Percentiles rank a stretch among this genome's conserved stretches.
Evolutionary conservation across 1,140 invertebrate genomes (phyloP).

Genomic region (Procambarus virginalis): DNA sequence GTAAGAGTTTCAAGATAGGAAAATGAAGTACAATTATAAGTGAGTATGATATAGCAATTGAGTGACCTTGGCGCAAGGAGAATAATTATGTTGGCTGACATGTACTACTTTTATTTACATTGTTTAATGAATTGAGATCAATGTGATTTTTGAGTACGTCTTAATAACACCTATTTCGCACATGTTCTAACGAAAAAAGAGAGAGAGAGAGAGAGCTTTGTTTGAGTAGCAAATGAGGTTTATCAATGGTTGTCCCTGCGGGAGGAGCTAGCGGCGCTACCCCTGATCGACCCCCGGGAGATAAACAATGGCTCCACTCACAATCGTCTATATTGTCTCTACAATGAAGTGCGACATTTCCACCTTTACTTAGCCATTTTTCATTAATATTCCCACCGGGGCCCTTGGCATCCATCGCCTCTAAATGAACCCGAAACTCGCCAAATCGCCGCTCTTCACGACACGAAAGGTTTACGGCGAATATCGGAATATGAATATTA

Average conservation of each 20-base stretch:
- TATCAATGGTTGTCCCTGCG: background rate
- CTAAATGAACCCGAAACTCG: background rate
- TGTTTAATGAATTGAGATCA: too few relatives aligned
- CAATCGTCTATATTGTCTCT: conserved; percentile 49
- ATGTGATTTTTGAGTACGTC: too few relatives aligned
- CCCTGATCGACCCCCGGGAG: conserved; percentile 47
- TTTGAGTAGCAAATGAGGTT: too few relatives aligned
- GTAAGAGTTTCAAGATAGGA: too few relatives aligned
- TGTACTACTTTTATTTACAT: background rate
- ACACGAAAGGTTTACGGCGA: background rate
- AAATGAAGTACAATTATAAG: too few relatives aligned
- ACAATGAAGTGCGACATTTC: conserved; percentile 10
- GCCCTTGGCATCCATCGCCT: background rate
- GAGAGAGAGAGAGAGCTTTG: too few relatives aligned
- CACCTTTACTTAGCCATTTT: background rate
- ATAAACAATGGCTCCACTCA: conserved; percentile 60
- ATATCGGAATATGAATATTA: conserved; percentile 54
- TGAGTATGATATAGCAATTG: too few relatives aligned
- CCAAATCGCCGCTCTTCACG: background rate
- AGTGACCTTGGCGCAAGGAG: background rate
- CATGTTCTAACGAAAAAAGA: too few relatives aligned
- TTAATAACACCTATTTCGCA: too few relatives aligned
- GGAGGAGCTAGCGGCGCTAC: conserved; percentile 16
- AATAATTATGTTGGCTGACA: background rate
- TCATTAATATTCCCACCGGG: background rate